Evolutionary conservation across 2,888 invertebrate species (phyloP).

Genomic region (Idaea biselata): DNA sequence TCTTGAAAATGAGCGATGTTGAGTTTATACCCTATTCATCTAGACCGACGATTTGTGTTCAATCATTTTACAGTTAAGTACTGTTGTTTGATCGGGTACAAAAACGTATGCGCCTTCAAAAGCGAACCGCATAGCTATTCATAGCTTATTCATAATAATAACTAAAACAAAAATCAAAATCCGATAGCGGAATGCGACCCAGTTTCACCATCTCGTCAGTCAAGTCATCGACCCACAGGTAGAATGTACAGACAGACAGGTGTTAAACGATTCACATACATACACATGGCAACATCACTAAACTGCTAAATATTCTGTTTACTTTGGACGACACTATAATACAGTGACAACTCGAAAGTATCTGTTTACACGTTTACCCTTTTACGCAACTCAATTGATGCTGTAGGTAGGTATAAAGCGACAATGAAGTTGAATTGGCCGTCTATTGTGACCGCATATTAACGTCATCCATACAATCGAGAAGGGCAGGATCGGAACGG

Average conservation of each 20-base stretch:
- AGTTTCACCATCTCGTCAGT: constrained; percentile 2
- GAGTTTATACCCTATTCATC: too few relatives aligned
- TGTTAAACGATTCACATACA: constrained; percentile 30
- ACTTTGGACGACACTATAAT: constrained; percentile 43
- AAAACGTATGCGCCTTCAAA: background rate
- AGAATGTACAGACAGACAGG: constrained; percentile 13
- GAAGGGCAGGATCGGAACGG: constrained; percentile 37
- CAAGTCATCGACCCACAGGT: constrained; percentile 19
- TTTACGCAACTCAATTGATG: constrained; percentile 63
- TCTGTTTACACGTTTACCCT: constrained; percentile 47
- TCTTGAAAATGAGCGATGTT: too few relatives aligned
- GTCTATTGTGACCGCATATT: constrained; percentile 64
- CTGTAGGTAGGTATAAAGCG: constrained; percentile 31
- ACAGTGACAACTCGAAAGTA: constrained; percentile 46
- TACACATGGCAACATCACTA: constrained; percentile 39
- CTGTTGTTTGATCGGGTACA: background rate
- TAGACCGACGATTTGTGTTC: background rate
- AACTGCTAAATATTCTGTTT: constrained; percentile 45
- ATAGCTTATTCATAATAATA: background rate
- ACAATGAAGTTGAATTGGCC: constrained; percentile 49
- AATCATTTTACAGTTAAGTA: background rate
- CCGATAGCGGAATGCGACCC: background rate
- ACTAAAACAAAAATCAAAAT: constrained; percentile 1
- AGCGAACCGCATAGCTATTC: background rate
- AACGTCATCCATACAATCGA: constrained; percentile 62